Percentiles rank a stretch among this genome's conserved stretches.
phyloP scores from a whole-genome alignment of 2,797 vertebrate species.

The Choloepus didactylus region DNA sequence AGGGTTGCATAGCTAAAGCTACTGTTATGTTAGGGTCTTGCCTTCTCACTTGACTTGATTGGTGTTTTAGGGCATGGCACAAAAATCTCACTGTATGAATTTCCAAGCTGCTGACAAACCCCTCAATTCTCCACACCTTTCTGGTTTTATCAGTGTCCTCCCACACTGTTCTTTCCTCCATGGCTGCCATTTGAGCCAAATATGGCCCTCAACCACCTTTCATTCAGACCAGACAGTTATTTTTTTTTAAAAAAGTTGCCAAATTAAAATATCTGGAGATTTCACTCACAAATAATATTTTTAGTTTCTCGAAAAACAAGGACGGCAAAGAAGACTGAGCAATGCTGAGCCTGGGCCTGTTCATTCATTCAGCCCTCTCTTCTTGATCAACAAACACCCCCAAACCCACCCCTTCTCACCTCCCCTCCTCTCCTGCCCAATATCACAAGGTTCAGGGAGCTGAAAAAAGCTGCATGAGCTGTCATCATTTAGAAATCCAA shows the following conservation, averaged over 20 bases:
- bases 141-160: background rate
- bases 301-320: constrained; percentile 17
- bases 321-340: background rate
- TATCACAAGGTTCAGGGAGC: background rate
- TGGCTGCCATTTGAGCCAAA: background rate
- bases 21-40: background rate
- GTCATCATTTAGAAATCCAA: background rate
- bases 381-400: accelerated
- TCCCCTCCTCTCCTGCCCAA: accelerated
- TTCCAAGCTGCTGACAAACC: background rate
- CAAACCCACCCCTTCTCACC: background rate
- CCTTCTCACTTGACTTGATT: background rate
- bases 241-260: background rate
- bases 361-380: background rate
- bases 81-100: background rate
- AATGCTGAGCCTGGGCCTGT: accelerated
- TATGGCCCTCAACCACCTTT: background rate
- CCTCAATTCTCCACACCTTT: background rate
- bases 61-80: background rate
- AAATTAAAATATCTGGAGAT: constrained; percentile 17
- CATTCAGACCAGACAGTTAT: background rate
- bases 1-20: background rate
- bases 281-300: background rate
- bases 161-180: background rate
- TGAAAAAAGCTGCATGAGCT: background rate